Base-by-base conservation (phyloP, 1,140 invertebrate species). In the Globodera ellingtonae region DNA sequence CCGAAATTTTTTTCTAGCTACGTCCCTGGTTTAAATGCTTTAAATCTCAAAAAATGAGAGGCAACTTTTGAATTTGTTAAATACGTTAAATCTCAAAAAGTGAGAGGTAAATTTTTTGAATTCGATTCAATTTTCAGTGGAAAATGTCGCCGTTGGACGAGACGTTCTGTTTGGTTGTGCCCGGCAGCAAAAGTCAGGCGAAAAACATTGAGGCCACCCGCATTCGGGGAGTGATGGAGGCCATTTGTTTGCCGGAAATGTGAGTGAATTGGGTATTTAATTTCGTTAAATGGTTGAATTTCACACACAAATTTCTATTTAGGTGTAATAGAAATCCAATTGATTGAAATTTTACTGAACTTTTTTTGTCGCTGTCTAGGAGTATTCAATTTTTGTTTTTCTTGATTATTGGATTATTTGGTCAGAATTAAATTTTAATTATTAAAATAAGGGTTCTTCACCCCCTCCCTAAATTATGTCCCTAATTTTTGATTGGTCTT, bases 201-300 rank as follows among this genome's bases (percentile, higher is more conserved):
- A 75, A 75, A 21, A 18, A 46, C 18, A 56, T 75, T n/a, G 73
- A 75, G 18, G 46, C n/a, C 6, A 44, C 56, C n/a, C 73, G 73
- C 18, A 56, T 62, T 44, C 48, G 46, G 35, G 44, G 35, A 59
- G 44, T 52, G 65, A 56, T 75, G 56, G 56, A 56, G 65, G 73
- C 73, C 15, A 47, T 75, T 21, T 56, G 56, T 75, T 56, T 75
- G 50, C 73, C 73, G 7, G 44, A 56, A 62, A 62, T 62, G 56
- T 62, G 56, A 62, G 56, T 18, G 10, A 6, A 6, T 10, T 6
- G 10, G 10, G n/a, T n/a, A n/a, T n/a, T n/a, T n/a, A n/a, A n/a
- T n/a, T n/a, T n/a, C n/a, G n/a, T n/a, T n/a, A n/a, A n/a, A n/a
- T n/a, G n/a, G n/a, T n/a, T n/a, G n/a, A n/a, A n/a, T n/a, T n/a